Evolutionary conservation across 2,113 vertebrate genomes (phyloP).

Genomic region (Sylvia atricapilla): DNA sequence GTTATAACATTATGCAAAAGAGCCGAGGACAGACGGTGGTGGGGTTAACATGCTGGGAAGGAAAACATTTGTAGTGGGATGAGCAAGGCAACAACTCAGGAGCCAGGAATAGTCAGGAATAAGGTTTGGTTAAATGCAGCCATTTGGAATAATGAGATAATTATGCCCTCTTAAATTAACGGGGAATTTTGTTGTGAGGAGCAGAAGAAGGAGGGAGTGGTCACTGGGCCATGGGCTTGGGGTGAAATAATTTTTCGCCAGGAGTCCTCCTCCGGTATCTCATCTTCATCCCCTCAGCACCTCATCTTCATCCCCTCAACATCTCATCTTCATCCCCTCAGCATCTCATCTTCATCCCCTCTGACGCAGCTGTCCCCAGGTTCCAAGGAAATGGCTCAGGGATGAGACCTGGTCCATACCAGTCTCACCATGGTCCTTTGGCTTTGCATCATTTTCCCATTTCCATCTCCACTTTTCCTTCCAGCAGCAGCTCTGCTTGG

Average conservation of each 20-base stretch:
- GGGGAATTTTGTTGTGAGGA: neutral
- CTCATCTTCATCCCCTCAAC: neutral
- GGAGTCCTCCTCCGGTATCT: neutral
- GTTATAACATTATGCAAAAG: slow-evolving; percentile 61
- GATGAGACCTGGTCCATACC: neutral
- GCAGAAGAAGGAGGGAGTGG: neutral
- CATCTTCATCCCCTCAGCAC: neutral
- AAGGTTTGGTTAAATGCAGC: neutral
- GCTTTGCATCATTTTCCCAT: neutral
- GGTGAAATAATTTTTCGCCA: rapidly evolving
- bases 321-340: too few species aligned
- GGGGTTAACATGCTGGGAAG: neutral
- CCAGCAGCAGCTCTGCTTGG: neutral
- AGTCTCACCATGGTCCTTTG: rapidly evolving
- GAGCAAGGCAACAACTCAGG: slow-evolving; percentile 10
- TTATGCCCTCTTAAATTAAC: neutral
- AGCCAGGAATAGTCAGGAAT: slow-evolving; percentile 7
- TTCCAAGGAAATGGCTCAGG: neutral
- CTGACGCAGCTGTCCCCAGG: neutral
- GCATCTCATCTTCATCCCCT: neutral
- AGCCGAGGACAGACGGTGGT: neutral
- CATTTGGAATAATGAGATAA: slow-evolving; percentile 32
- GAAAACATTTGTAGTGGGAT: slow-evolving; percentile 3
- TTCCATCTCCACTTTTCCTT: neutral
- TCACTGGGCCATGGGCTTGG: rapidly evolving